A percentile compares a stretch with the other conserved stretches of the same genome.
These are phyloP conservation scores for Caenorhabditis elegans DNA, from an alignment of 1,140 invertebrate genomes.

Conservation along the genomic window WBcel235 BX284606.5:9718501-9719000, in stretches of 20 bases:
- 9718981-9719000: too few relatives aligned
- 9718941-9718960: too few relatives aligned
- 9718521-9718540: background rate
- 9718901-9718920: too few relatives aligned
- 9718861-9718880: too few relatives aligned
- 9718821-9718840: too few relatives aligned
- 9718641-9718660: background rate
- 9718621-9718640: constrained; percentile 15
- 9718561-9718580: background rate
- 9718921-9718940: too few relatives aligned
- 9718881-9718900: too few relatives aligned
- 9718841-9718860: too few relatives aligned
- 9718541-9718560: background rate
- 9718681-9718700: background rate
- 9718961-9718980: too few relatives aligned
- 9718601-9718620: background rate
- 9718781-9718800: background rate
- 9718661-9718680: constrained; percentile 32
- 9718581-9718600: constrained; percentile 8
- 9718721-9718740: background rate
- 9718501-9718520: too few relatives aligned
- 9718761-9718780: background rate
- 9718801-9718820: too few relatives aligned
- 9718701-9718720: constrained; percentile 12
- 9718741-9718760: constrained; percentile 16